phyloP scores from a whole-genome alignment of 2,113 vertebrate species.

The Haplochromis vanheusdeni region DNA sequence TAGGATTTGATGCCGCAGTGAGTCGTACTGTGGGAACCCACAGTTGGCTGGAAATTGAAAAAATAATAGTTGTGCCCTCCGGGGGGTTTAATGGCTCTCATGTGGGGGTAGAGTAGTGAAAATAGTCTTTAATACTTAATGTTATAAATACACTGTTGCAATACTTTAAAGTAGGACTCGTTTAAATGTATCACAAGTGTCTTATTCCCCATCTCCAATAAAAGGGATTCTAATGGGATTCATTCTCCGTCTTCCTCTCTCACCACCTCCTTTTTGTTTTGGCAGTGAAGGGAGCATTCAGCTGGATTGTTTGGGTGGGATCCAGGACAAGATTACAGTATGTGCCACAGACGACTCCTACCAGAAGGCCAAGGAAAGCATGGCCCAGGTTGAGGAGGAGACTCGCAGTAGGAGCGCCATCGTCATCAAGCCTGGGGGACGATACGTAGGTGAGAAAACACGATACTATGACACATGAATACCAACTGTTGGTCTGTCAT shows the following conservation, averaged over 20 bases:
- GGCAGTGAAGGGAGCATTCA: conserved; percentile 86
- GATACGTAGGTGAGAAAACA: conserved; percentile 81
- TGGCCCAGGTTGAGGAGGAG: conserved; percentile 95
- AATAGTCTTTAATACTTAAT: background rate
- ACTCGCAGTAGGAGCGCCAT: conserved; percentile 90
- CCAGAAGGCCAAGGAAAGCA: conserved; percentile 92
- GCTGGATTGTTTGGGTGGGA: conserved; percentile 91
- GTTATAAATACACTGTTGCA: background rate
- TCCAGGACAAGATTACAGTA: conserved; percentile 97
- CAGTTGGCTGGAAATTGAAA: conserved; percentile 24
- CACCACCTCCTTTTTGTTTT: conserved; percentile 14
- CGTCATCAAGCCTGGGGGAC: conserved; percentile 92
- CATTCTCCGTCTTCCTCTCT: background rate
- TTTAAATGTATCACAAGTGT: background rate
- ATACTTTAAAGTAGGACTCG: background rate
- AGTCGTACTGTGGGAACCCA: conserved; percentile 32
- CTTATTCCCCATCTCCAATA: background rate
- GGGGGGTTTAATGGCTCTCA: background rate
- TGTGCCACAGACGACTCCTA: conserved; percentile 97
- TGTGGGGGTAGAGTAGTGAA: background rate
- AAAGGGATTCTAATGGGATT: background rate
- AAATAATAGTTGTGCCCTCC: conserved; percentile 9
- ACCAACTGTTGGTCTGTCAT: background rate
- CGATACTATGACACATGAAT: background rate
- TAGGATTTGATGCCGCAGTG: conserved; percentile 17